Evolutionary conservation across 2,888 invertebrate genomes (phyloP), one percentile per base, ranked within the genome.

Genomic region (Cataglyphis livida): DNA sequence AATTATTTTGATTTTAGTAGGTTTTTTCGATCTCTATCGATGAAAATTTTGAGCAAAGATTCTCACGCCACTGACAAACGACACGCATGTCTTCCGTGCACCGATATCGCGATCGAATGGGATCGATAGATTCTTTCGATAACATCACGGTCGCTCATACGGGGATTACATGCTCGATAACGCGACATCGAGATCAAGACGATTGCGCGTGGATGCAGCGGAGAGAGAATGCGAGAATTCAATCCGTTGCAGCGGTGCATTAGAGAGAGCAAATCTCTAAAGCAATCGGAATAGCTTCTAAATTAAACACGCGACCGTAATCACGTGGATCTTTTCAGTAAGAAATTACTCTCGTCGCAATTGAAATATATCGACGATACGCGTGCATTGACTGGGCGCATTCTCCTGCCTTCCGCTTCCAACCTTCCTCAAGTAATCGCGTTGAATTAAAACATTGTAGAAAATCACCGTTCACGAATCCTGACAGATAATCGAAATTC

Each of bases 121-220:
- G 81, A 66, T 83, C 79, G 66, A 81, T 84, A 81, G 79, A 81
- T 83, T 62, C 74, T 68, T 79, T 25, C 66, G 66, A 76, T 68
- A 65, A 65, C 44, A 12, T 64, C 25, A 15, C 28, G 41, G n/a
- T 18, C 48, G 32, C 41, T 66, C 59, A 25, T n/a, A 38, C 57
- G 66, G 15, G 51, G 44, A 82, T 76, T 65, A 76, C 28, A 66
- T 35, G 78, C 66, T 66, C 78, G 66, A 66, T 66, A 76, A 76
- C 78, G 59, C 48, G 57, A 12, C 41, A 15, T 41, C 44, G 51
- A 51, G 18, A 9, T n/a, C 61, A 10, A 54, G 18, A 48, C 38
- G 66, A 66, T 15, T 48, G 32, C 25, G 41, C 48, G 38, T 25
- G 10, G 57, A 21, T 59, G 61, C 48, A 73, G 41, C 1, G 44